phyloP scores from a whole-genome alignment of 2,797 vertebrate species.

The Sebastes taczanowskii region DNA sequence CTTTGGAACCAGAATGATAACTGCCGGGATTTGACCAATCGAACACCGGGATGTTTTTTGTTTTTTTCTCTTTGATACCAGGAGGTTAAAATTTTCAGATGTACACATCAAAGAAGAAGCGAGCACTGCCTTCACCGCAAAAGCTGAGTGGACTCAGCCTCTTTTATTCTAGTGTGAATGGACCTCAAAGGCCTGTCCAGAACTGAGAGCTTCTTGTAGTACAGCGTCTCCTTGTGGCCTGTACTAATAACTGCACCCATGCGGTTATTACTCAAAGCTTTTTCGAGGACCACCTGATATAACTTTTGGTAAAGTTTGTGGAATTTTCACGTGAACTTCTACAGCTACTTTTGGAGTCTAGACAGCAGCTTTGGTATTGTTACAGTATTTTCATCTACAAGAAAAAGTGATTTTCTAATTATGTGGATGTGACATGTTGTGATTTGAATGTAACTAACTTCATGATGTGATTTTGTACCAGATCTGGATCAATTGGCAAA shows the following conservation, averaged over 20 bases:
- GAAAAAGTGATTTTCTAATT: slow-evolving; percentile 59
- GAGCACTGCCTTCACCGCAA: slow-evolving; percentile 47
- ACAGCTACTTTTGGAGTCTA: slow-evolving; percentile 19
- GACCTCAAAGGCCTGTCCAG: neutral
- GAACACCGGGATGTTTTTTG: neutral
- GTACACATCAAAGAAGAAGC: slow-evolving; percentile 18
- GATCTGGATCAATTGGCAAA: slow-evolving; percentile 15
- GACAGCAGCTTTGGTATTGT: slow-evolving; percentile 51
- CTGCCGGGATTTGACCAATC: slow-evolving; percentile 2
- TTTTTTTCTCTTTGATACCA: slow-evolving; percentile 10
- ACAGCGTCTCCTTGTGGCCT: slow-evolving; percentile 21
- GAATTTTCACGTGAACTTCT: slow-evolving; percentile 16
- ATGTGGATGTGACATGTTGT: slow-evolving; percentile 37
- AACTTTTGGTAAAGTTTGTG: slow-evolving; percentile 27
- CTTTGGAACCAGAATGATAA: slow-evolving; percentile 24
- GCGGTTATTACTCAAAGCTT: slow-evolving; percentile 2
- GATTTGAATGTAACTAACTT: slow-evolving; percentile 58
- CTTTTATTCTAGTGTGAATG: neutral
- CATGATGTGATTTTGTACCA: slow-evolving; percentile 25
- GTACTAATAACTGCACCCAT: slow-evolving; percentile 13
- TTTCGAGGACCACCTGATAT: neutral
- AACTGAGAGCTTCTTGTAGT: neutral
- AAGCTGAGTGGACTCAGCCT: slow-evolving; percentile 3
- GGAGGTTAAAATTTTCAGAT: neutral
- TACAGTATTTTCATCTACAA: slow-evolving; percentile 51